Evolutionary conservation across 2,888 invertebrate species (phyloP).

Genomic region (Seladonia tumulorum): DNA sequence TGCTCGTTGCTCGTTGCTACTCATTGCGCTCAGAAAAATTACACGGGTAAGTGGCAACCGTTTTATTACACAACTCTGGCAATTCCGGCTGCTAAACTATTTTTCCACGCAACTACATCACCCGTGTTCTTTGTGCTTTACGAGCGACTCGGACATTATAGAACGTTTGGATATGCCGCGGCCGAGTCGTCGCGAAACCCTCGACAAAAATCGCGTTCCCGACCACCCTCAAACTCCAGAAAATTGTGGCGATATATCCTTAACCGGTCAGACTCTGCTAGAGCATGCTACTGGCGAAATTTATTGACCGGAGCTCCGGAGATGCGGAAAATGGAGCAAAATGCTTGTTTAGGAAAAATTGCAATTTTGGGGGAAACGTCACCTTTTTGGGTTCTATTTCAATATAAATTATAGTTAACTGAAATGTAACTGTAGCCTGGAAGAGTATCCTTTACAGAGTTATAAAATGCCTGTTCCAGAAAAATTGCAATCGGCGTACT

Average conservation of each 20-base stretch:
- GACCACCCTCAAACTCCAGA: neutral
- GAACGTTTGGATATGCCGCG: constrained; percentile 39
- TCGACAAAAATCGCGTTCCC: neutral
- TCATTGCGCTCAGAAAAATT: constrained; percentile 60
- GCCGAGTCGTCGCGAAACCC: constrained; percentile 12
- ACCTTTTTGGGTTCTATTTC: neutral
- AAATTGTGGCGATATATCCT: neutral
- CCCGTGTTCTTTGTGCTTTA: constrained; percentile 44
- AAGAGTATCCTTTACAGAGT: too few species aligned
- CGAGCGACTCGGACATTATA: constrained; percentile 46
- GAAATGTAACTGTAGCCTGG: too few species aligned
- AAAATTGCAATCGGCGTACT: too few species aligned
- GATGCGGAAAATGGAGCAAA: too few species aligned
- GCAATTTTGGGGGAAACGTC: neutral
- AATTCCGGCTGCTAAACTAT: constrained; percentile 55
- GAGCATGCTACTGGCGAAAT: neutral
- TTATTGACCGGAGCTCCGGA: neutral
- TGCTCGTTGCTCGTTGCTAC: constrained; percentile 7
- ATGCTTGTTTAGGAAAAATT: neutral
- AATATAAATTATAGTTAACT: neutral
- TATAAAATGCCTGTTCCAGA: too few species aligned
- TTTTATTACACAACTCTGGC: constrained; percentile 62
- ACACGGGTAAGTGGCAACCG: constrained; percentile 59
- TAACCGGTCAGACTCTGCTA: neutral
- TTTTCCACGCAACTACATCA: constrained; percentile 46